A percentile compares a stretch with the other conserved stretches of the same genome.
Evolutionary conservation across 1,140 invertebrate genomes (phyloP).

Genomic region (Chironomus tepperi): DNA sequence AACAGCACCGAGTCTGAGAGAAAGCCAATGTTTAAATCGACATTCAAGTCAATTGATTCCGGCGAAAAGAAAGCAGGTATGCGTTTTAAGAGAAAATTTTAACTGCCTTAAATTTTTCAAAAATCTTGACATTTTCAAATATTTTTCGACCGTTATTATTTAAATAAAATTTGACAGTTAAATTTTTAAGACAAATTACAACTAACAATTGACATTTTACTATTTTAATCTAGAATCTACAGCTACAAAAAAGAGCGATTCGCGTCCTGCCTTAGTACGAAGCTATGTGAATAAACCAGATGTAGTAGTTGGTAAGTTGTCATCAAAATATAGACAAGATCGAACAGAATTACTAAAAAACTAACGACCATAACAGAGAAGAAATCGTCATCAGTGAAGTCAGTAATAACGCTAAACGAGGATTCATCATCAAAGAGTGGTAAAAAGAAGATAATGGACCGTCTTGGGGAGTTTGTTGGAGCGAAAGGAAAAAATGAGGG

Average conservation of each 20-base stretch:
- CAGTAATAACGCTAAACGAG: background rate
- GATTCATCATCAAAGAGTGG: background rate
- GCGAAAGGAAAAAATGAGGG: background rate
- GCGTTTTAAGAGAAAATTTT: no score
- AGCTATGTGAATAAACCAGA: background rate
- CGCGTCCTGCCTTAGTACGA: background rate
- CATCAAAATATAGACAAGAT: background rate
- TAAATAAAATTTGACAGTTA: no score
- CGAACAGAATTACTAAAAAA: background rate
- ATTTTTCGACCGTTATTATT: no score
- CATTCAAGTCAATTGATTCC: background rate
- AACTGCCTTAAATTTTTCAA: background rate
- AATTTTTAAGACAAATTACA: no score
- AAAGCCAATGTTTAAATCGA: background rate
- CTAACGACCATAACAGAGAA: background rate
- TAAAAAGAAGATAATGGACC: background rate
- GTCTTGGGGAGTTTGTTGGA: background rate
- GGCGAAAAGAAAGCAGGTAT: background rate
- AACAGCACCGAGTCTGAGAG: background rate
- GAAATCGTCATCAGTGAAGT: background rate
- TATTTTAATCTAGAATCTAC: background rate
- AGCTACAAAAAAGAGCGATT: background rate
- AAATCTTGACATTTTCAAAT: no score
- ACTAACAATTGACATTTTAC: background rate
- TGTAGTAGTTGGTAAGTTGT: background rate